These are phyloP conservation scores for Heliconius congener DNA, from an alignment of 1,140 invertebrate species.

Conservation along the genomic window DNA sequence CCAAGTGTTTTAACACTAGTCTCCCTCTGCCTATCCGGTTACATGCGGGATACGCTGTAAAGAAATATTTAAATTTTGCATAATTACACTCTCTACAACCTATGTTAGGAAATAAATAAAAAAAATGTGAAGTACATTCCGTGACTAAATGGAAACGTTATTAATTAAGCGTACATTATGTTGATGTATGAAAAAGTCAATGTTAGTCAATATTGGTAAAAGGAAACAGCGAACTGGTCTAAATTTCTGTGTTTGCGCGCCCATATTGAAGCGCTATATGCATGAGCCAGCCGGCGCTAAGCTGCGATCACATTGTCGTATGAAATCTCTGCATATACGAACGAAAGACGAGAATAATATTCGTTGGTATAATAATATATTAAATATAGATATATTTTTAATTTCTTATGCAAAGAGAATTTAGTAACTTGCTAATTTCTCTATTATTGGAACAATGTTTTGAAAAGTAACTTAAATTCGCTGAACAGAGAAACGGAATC, in stretches of 20 bases:
- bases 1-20: too few relatives aligned
- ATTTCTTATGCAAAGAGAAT: too few relatives aligned
- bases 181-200: conserved; percentile 50
- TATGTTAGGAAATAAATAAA: not conserved
- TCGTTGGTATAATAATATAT: too few relatives aligned
- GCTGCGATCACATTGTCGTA: conserved; percentile 46
- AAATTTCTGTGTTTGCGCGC: conserved; percentile 64
- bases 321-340: conserved; percentile 19
- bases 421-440: too few relatives aligned
- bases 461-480: too few relatives aligned
- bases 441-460: too few relatives aligned
- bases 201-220: conserved; percentile 54
- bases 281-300: conserved; percentile 51
- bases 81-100: not conserved
- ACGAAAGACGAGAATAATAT: too few relatives aligned
- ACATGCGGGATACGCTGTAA: too few relatives aligned
- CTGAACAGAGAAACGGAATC: too few relatives aligned
- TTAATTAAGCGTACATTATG: conserved; percentile 11
- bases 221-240: conserved; percentile 54
- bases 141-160: not conserved
- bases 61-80: not conserved
- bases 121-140: not conserved
- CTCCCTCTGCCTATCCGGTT: too few relatives aligned
- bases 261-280: conserved; percentile 59
- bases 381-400: too few relatives aligned